A percentile compares a stretch with the other conserved stretches of the same genome.
phyloP scores from a whole-genome alignment of 2,888 invertebrate genomes.

The Drosophila kambysellisi region DNA sequence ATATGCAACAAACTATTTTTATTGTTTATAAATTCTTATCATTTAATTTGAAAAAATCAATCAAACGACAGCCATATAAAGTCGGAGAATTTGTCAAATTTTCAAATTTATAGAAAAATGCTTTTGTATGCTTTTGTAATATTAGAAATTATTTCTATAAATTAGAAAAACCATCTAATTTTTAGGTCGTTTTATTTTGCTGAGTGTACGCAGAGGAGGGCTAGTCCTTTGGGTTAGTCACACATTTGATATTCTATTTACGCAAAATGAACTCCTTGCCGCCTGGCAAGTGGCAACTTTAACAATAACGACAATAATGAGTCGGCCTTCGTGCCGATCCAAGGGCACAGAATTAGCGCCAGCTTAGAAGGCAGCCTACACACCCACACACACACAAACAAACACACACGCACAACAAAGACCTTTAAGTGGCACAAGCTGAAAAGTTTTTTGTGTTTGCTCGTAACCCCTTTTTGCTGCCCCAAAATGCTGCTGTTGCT shows the following conservation, averaged over 20 bases:
- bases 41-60: too few species aligned
- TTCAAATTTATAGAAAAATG: too few species aligned
- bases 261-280: slow-evolving; percentile 68
- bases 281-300: slow-evolving; percentile 42
- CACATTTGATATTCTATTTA: slow-evolving; percentile 78
- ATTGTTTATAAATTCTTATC: too few species aligned
- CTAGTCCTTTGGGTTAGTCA: slow-evolving; percentile 32
- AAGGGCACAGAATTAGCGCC: slow-evolving; percentile 39
- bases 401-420: slow-evolving; percentile 20
- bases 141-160: too few species aligned
- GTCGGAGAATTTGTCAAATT: too few species aligned
- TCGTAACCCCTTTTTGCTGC: slow-evolving; percentile 50
- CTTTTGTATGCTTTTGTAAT: too few species aligned
- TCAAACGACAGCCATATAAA: too few species aligned
- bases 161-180: too few species aligned
- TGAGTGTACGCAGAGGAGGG: background rate
- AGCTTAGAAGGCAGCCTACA: slow-evolving; percentile 5
- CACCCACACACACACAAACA: slow-evolving; percentile 16
- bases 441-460: slow-evolving; percentile 55
- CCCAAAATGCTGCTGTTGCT: slow-evolving; percentile 3
- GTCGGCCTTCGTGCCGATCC: slow-evolving; percentile 29
- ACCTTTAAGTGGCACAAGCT: slow-evolving; percentile 49
- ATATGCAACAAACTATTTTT: too few species aligned
- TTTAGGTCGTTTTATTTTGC: background rate
- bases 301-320: slow-evolving; percentile 75